These are phyloP conservation scores for Hirundichthys speculiger DNA, from an alignment of 2,113 vertebrate species.

Conservation along the genomic window DNA sequence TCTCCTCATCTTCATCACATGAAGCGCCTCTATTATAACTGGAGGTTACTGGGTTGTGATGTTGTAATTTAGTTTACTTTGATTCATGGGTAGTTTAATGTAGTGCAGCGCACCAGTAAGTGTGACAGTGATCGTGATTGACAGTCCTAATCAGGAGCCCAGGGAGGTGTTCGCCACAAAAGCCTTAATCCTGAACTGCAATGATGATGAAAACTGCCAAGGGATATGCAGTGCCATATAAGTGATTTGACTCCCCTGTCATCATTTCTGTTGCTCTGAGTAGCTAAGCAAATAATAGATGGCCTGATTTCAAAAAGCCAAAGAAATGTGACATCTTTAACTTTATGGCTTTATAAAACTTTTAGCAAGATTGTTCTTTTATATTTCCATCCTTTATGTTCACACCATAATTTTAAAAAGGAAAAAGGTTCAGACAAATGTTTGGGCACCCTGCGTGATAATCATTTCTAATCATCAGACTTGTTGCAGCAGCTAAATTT, in stretches of 20 bases:
- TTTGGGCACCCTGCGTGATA: too few relatives aligned
- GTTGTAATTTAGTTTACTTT: conserved; percentile 38
- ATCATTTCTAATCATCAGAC: too few relatives aligned
- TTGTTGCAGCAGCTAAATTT: too few relatives aligned
- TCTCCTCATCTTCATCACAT: conserved; percentile 21
- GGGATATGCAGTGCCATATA: not conserved
- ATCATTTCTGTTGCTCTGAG: not conserved
- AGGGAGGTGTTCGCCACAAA: conserved; percentile 6
- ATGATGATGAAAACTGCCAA: conserved; percentile 5
- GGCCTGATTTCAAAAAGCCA: not conserved
- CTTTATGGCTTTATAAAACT: too few relatives aligned
- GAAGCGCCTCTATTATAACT: conserved; percentile 32
- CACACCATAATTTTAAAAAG: too few relatives aligned
- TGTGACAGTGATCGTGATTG: conserved; percentile 41
- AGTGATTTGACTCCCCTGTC: not conserved
- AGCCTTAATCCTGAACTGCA: conserved; percentile 27
- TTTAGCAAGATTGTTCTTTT: too few relatives aligned
- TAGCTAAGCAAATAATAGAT: not conserved
- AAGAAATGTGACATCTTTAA: not conserved
- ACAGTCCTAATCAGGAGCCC: conserved; percentile 28
- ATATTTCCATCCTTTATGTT: too few relatives aligned
- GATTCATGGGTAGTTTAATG: conserved; percentile 36
- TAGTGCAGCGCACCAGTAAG: conserved; percentile 7
- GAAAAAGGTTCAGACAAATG: too few relatives aligned
- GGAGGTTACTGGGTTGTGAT: conserved; percentile 48